Evolutionary conservation across 1,140 invertebrate genomes (phyloP).

Genomic region (Odontomachus brunneus): DNA sequence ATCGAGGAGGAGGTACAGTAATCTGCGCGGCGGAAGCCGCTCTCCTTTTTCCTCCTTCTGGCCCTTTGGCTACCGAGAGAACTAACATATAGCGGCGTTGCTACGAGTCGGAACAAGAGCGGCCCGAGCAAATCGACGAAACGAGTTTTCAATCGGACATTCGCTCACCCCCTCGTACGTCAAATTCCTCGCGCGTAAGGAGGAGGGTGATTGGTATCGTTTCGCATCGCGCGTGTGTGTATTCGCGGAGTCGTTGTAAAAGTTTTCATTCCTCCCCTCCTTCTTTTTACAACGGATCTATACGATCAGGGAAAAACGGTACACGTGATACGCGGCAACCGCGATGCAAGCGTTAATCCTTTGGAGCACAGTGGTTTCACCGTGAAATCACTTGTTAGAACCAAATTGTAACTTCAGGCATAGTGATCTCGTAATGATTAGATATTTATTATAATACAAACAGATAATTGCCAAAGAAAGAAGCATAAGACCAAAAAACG

Average conservation of each 20-base stretch:
- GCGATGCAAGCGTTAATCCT: no score
- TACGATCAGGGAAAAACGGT: not conserved
- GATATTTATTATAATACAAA: no score
- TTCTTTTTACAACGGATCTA: not conserved
- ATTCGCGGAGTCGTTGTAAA: no score
- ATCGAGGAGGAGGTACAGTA: not conserved
- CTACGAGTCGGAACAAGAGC: not conserved
- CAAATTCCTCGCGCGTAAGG: not conserved
- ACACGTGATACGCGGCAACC: not conserved
- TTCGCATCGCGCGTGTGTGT: not conserved
- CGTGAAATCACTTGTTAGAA: no score
- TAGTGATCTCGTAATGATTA: no score
- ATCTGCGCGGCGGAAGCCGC: not conserved
- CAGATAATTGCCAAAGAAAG: no score
- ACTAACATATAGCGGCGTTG: not conserved
- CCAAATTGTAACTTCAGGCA: no score
- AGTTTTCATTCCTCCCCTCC: no score
- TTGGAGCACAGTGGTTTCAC: no score
- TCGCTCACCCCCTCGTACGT: not conserved
- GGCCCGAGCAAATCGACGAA: not conserved
- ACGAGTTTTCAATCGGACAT: conserved; percentile 3
- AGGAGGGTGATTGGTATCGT: not conserved
- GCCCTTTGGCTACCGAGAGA: not conserved
- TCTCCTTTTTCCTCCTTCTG: not conserved
- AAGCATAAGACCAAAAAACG: no score